Percentiles rank a stretch among this genome's conserved stretches.
Evolutionary conservation across 2,113 vertebrate species (phyloP).

Genomic region (Poeciliopsis turrubarensis): DNA sequence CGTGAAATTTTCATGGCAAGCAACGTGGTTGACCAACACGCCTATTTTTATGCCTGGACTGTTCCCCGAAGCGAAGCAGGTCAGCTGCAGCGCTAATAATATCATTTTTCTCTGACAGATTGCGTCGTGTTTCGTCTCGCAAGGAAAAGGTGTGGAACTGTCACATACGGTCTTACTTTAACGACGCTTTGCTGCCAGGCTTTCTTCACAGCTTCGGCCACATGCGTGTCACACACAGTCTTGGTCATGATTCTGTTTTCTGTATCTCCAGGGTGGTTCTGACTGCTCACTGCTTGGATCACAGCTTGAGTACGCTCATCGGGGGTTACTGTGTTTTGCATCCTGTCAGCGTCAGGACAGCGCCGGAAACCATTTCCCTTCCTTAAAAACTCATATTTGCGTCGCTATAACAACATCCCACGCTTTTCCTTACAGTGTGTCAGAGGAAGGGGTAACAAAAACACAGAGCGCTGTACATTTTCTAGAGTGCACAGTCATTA

Average conservation of each 20-base stretch:
- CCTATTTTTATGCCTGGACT: neutral
- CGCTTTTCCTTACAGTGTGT: neutral
- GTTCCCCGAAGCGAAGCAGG: neutral
- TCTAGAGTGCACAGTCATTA: conserved; percentile 29
- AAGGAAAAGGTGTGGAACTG: neutral
- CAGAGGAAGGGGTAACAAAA: conserved; percentile 12
- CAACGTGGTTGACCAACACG: neutral
- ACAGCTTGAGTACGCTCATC: neutral
- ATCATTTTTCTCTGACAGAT: conserved; percentile 4
- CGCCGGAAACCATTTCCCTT: neutral
- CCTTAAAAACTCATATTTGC: neutral
- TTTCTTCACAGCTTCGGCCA: neutral
- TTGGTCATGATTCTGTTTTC: neutral
- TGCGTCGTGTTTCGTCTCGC: neutral
- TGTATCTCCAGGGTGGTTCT: neutral
- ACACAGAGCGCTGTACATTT: neutral
- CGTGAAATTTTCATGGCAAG: conserved; percentile 12
- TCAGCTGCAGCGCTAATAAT: neutral
- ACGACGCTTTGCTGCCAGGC: neutral
- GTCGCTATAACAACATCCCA: neutral
- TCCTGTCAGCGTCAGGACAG: neutral
- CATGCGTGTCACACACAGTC: conserved; percentile 4
- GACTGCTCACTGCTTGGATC: neutral
- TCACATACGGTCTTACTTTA: conserved; percentile 4
- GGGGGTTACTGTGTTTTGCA: neutral